phyloP scores from a whole-genome alignment of 92 coral and sea anemone species.

The Porites cylindrica region DNA sequence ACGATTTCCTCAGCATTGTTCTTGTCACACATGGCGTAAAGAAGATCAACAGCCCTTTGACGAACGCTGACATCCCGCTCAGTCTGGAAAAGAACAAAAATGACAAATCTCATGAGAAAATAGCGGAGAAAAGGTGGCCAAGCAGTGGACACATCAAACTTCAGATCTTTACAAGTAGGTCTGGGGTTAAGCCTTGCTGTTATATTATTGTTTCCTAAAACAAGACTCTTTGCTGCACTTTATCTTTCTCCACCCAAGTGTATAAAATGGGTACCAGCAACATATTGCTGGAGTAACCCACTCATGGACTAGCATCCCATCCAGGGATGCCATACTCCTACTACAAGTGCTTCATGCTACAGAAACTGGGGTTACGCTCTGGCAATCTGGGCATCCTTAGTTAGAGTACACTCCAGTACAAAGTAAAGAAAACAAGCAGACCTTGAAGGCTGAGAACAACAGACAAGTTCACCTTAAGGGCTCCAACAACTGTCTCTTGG shows the following conservation, averaged over 20 bases:
- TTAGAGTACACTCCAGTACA: neutral
- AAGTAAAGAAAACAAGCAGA: neutral
- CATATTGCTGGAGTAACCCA: no score
- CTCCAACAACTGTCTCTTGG: slow-evolving; percentile 95
- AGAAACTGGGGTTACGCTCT: neutral
- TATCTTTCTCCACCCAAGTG: no score
- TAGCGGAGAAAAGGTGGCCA: no score
- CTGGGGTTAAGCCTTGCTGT: no score
- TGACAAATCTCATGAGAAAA: neutral
- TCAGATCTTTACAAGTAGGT: no score
- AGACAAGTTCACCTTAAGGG: slow-evolving; percentile 77
- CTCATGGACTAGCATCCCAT: no score
- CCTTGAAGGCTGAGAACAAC: neutral
- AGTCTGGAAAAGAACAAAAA: slow-evolving; percentile 58
- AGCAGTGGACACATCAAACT: no score
- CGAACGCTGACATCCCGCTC: slow-evolving; percentile 99
- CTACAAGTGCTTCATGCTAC: no score
- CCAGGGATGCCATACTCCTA: no score
- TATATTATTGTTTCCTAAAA: no score
- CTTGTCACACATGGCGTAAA: slow-evolving; percentile 99
- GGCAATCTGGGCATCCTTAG: neutral
- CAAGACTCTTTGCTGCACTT: no score
- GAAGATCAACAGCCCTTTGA: slow-evolving; percentile 96
- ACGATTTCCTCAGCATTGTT: slow-evolving; percentile 98
- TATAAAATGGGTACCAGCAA: no score